Evolutionary conservation across 2,888 invertebrate species (phyloP).

Genomic region (Cantharis rustica): DNA sequence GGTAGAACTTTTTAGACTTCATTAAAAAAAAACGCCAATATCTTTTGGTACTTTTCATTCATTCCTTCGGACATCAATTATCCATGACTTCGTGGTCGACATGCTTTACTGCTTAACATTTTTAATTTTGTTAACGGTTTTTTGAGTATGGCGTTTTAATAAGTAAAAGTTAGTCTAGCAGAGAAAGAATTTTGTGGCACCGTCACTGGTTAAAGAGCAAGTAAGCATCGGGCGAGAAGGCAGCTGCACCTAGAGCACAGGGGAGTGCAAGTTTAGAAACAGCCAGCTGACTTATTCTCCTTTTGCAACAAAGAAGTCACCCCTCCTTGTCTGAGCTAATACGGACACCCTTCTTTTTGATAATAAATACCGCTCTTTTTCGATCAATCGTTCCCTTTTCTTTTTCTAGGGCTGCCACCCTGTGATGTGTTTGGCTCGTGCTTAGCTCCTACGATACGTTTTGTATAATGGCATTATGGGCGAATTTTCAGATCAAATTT

Average conservation of each 20-base stretch:
- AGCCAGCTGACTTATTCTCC: constrained; percentile 58
- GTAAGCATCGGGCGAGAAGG: constrained; percentile 22
- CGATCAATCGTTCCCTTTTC: constrained; percentile 40
- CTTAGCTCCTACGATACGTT: constrained; percentile 33
- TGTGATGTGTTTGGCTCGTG: constrained; percentile 34
- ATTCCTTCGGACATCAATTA: not conserved
- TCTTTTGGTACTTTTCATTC: not conserved
- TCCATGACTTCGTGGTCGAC: not conserved
- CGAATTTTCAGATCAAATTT: constrained; percentile 33
- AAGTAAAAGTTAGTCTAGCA: not conserved
- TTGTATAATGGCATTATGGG: constrained; percentile 35
- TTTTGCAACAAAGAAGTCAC: constrained; percentile 53
- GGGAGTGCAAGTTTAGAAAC: constrained; percentile 35
- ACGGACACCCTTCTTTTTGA: constrained; percentile 42
- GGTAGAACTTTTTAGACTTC: not conserved
- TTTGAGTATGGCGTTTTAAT: not conserved
- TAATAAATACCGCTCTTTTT: constrained; percentile 38
- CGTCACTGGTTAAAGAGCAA: constrained; percentile 26
- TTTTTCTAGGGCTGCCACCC: constrained; percentile 28
- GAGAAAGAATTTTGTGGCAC: constrained; percentile 3
- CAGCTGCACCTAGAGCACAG: constrained; percentile 43
- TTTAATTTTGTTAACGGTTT: not conserved
- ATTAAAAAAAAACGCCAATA: not conserved
- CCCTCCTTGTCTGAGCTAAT: constrained; percentile 47
- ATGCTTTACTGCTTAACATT: not conserved